These are phyloP conservation scores for Potamilus streckersoni DNA, from an alignment of 1,140 invertebrate genomes.

Conservation along the genomic window DNA sequence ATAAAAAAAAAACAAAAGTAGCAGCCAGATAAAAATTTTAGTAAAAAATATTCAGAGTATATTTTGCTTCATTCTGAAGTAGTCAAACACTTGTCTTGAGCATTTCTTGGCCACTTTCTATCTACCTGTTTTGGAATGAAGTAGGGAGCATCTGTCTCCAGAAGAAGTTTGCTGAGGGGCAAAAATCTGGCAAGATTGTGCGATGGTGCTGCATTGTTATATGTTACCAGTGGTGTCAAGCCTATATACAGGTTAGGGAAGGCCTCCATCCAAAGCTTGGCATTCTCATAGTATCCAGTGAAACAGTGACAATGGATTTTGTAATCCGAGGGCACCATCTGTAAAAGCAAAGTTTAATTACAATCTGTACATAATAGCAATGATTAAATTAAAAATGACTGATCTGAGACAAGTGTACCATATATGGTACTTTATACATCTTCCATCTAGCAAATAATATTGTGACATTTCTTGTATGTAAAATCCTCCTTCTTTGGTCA, in stretches of 20 bases:
- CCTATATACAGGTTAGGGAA: slow-evolving; percentile 69
- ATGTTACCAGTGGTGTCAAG: slow-evolving; percentile 69
- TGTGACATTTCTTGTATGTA: not conserved
- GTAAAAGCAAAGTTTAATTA: slow-evolving; percentile 20
- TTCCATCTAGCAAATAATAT: not conserved
- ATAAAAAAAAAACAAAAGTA: no score
- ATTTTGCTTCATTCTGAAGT: not conserved
- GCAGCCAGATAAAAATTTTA: not conserved
- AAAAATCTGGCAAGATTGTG: slow-evolving; percentile 64
- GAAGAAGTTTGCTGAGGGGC: slow-evolving; percentile 66
- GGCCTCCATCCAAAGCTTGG: slow-evolving; percentile 62
- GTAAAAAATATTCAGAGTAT: not conserved
- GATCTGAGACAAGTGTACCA: not conserved
- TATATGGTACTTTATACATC: not conserved
- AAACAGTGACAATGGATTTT: slow-evolving; percentile 71
- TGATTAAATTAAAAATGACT: not conserved
- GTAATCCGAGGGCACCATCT: slow-evolving; percentile 66
- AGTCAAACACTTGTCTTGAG: not conserved
- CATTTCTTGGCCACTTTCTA: not conserved
- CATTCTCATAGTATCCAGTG: slow-evolving; percentile 62
- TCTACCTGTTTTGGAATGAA: slow-evolving; percentile 64
- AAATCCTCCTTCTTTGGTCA: not conserved
- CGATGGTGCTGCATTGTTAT: slow-evolving; percentile 49
- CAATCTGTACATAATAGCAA: not conserved
- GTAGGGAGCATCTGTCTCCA: slow-evolving; percentile 72